phyloP scores from a whole-genome alignment of 2,113 vertebrate genomes.

The Callocephalon fimbriatum region DNA sequence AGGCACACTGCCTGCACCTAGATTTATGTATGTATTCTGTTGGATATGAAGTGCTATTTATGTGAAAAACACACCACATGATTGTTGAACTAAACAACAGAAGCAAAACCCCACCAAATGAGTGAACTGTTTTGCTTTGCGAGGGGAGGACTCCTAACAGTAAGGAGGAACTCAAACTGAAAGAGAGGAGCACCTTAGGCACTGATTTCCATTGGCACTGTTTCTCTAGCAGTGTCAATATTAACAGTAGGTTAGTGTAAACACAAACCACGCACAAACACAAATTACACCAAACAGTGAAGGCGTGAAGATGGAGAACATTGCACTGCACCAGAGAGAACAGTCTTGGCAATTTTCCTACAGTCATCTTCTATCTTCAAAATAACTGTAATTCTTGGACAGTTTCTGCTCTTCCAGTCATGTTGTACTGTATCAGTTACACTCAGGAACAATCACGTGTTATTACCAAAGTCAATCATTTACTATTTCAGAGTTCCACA shows the following conservation, averaged over 20 bases:
- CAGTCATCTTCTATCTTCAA: not conserved
- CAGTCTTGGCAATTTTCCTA: not conserved
- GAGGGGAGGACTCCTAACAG: not conserved
- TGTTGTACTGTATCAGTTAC: not conserved
- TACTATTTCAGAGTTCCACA: not conserved
- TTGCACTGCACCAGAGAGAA: not conserved
- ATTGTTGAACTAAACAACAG: not conserved
- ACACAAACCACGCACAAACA: not conserved
- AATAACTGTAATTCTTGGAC: not conserved
- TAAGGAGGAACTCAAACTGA: not conserved
- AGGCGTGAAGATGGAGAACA: not conserved
- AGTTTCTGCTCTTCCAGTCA: not conserved
- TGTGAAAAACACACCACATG: rapidly evolving
- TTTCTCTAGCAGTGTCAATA: not conserved
- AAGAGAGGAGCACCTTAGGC: not conserved
- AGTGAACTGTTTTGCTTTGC: not conserved
- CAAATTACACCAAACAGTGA: not conserved
- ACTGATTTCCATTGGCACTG: rapidly evolving
- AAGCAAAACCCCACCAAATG: not conserved
- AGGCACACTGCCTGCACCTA: not conserved
- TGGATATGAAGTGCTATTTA: not conserved
- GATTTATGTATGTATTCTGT: not conserved
- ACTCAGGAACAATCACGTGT: not conserved
- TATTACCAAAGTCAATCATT: not conserved
- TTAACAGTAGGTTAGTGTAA: not conserved